A percentile compares a stretch with the other conserved stretches of the same genome.
Conservation (phyloP, 2,113 vertebrate species). For the Antigone vipio region DNA sequence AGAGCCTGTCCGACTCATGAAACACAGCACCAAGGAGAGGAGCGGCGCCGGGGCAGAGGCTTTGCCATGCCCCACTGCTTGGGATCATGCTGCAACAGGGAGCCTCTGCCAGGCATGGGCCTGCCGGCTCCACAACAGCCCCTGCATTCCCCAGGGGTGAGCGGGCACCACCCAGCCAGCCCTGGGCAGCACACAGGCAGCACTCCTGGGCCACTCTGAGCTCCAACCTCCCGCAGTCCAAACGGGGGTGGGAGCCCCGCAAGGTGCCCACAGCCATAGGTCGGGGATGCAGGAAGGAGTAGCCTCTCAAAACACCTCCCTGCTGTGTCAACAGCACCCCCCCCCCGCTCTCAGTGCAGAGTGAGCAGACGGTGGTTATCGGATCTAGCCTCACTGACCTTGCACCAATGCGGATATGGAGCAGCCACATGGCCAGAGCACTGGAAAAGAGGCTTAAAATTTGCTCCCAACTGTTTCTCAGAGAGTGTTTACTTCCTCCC, state of each 20-base stretch:
- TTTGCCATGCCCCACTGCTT: background rate
- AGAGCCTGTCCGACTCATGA: background rate
- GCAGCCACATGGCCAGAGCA: background rate
- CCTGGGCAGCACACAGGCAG: background rate
- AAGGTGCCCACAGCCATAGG: accelerated
- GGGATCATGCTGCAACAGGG: background rate
- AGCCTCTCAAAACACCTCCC: background rate
- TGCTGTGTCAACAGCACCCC: background rate
- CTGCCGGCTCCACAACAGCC: background rate
- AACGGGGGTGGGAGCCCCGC: accelerated
- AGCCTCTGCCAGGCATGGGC: background rate
- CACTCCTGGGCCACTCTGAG: background rate
- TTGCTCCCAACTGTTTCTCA: background rate
- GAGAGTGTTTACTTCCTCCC: conserved; percentile 3
- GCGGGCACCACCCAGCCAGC: accelerated
- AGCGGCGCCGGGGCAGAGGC: accelerated
- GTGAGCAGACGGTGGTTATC: background rate
- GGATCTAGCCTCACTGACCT: background rate
- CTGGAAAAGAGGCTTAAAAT: conserved; percentile 5
- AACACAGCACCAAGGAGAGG: background rate
- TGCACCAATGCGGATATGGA: background rate
- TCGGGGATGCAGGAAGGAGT: background rate
- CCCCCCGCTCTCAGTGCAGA: background rate
- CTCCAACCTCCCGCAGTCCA: background rate
- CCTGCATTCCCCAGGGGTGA: background rate